Percentiles rank a stretch among this genome's conserved stretches.
Conservation (phyloP, 2,888 invertebrate species). For the Lasioglossum marginatum region DNA sequence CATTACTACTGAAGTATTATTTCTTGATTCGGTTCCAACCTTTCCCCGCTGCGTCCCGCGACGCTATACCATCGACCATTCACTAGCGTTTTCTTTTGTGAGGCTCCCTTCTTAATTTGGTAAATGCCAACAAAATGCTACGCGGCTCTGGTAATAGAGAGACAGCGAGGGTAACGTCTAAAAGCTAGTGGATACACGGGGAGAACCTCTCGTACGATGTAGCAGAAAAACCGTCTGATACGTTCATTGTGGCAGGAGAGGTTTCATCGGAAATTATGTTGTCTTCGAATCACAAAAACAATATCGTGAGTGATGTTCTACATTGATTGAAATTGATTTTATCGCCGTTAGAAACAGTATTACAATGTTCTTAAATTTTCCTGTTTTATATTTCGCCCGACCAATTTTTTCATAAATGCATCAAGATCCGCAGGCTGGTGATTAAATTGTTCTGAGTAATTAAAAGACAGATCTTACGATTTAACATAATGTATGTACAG, state of each 20-base stretch:
- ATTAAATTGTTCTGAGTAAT: too few species aligned
- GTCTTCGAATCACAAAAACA: neutral
- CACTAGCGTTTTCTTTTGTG: conserved; percentile 70
- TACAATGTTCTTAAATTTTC: too few species aligned
- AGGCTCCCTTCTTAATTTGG: conserved; percentile 79
- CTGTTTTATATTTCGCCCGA: too few species aligned
- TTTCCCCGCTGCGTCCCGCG: conserved; percentile 28
- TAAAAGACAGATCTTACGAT: too few species aligned
- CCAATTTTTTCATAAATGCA: too few species aligned
- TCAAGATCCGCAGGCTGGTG: too few species aligned
- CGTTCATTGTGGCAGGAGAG: conserved; percentile 45
- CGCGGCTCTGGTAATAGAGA: conserved; percentile 64
- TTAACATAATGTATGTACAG: too few species aligned
- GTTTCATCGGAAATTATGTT: conserved; percentile 35
- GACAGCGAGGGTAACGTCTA: conserved; percentile 46
- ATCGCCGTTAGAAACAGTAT: too few species aligned
- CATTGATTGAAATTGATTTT: too few species aligned
- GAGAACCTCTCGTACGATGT: conserved; percentile 84
- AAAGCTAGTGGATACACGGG: conserved; percentile 60
- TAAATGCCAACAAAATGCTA: conserved; percentile 82
- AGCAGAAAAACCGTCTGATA: conserved; percentile 65
- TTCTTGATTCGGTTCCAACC: conserved; percentile 77
- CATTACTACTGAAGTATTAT: conserved; percentile 80
- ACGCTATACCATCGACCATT: conserved; percentile 52
- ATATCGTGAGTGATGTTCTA: neutral